Evolutionary conservation across 1,140 invertebrate species (phyloP).

Genomic region (Papilio aristodemus): DNA sequence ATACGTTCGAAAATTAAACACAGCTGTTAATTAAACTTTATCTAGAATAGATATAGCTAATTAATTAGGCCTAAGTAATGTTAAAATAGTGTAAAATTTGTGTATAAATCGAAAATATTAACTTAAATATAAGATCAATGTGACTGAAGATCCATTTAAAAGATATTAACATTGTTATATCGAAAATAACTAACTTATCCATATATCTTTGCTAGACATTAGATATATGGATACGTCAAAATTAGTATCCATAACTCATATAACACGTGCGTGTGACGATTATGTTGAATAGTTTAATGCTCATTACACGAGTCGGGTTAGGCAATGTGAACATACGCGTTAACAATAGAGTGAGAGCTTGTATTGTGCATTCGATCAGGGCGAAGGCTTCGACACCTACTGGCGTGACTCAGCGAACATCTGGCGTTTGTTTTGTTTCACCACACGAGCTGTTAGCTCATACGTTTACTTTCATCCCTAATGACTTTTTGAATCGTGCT

Average conservation of each 20-base stretch:
- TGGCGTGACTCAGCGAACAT: constrained; percentile 63
- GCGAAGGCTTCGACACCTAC: constrained; percentile 53
- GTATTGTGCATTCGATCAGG: constrained; percentile 44
- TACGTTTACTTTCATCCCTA: constrained; percentile 6
- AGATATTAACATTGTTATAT: background rate
- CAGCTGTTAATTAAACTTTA: too few relatives aligned
- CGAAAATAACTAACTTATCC: background rate
- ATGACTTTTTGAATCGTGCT: constrained; percentile 15
- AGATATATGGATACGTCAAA: constrained; percentile 16
- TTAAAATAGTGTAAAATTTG: too few relatives aligned
- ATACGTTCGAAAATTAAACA: too few relatives aligned
- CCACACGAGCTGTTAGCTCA: constrained; percentile 27
- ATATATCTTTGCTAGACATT: background rate
- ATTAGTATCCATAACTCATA: constrained; percentile 27
- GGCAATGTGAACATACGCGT: constrained; percentile 37
- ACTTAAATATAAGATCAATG: too few relatives aligned
- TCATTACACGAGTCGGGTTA: constrained; percentile 20
- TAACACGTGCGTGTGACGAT: constrained; percentile 27
- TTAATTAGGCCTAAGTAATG: too few relatives aligned
- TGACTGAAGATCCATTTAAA: too few relatives aligned
- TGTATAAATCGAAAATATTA: too few relatives aligned
- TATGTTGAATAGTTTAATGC: constrained; percentile 23
- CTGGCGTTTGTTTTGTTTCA: constrained; percentile 61
- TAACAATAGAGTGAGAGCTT: constrained; percentile 42
- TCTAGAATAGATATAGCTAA: too few relatives aligned